Conservation (phyloP, 2,797 vertebrate genomes). For the Lacerta viridis region DNA sequence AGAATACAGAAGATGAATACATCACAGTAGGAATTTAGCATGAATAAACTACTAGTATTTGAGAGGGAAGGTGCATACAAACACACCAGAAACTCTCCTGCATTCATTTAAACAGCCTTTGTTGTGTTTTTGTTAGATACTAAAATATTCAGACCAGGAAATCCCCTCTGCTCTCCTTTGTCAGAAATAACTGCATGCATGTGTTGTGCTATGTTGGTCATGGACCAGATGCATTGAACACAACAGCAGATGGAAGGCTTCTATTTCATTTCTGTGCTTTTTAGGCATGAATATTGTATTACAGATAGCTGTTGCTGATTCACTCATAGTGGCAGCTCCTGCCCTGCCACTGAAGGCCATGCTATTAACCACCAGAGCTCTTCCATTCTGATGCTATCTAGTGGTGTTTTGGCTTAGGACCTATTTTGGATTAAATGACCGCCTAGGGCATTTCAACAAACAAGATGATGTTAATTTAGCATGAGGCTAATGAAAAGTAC, state of each 20-base stretch:
- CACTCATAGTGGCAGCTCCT: slow-evolving; percentile 58
- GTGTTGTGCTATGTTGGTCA: slow-evolving; percentile 47
- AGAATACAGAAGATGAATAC: background rate
- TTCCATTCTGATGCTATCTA: slow-evolving; percentile 71
- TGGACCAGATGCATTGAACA: background rate
- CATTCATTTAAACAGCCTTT: background rate
- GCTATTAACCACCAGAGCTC: slow-evolving; percentile 47
- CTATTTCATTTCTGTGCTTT: slow-evolving; percentile 55
- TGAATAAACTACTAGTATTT: background rate
- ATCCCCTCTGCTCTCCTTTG: slow-evolving; percentile 9
- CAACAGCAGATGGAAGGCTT: slow-evolving; percentile 36
- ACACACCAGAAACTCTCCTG: background rate
- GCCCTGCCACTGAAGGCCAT: slow-evolving; percentile 50
- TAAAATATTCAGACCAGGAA: slow-evolving; percentile 19
- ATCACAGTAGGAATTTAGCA: background rate
- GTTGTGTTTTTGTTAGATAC: background rate
- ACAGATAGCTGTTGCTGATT: slow-evolving; percentile 61
- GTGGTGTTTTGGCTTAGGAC: slow-evolving; percentile 57
- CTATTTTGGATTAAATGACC: slow-evolving; percentile 66
- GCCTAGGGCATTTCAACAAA: slow-evolving; percentile 62
- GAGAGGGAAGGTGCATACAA: background rate
- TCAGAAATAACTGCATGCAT: slow-evolving; percentile 19
- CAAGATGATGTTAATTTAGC: slow-evolving; percentile 52
- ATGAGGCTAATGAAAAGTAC: slow-evolving; percentile 46
- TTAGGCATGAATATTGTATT: slow-evolving; percentile 53